phyloP scores from a whole-genome alignment of 2,888 invertebrate genomes.

The Lithophane semibrunnea region DNA sequence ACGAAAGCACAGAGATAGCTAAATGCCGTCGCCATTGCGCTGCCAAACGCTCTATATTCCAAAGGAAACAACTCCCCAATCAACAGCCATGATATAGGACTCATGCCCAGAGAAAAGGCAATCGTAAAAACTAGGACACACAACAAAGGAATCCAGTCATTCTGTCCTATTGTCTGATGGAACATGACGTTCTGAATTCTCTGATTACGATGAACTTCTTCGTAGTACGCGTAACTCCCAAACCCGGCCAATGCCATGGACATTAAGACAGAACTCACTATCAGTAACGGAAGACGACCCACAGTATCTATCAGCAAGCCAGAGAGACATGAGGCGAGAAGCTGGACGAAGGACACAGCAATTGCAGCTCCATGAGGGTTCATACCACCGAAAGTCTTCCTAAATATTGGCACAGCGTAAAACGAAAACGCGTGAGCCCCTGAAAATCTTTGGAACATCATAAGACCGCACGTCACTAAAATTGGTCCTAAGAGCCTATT shows the following conservation, averaged over 20 bases:
- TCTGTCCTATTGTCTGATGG: conserved; percentile 90
- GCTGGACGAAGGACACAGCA: conserved; percentile 95
- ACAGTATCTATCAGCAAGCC: conserved; percentile 96
- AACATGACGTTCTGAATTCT: conserved; percentile 88
- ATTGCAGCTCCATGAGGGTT: conserved; percentile 96
- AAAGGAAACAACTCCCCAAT: conserved; percentile 96
- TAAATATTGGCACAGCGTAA: conserved; percentile 96
- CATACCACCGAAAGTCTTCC: conserved; percentile 95
- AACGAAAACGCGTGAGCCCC: conserved; percentile 96
- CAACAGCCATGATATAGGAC: conserved; percentile 96
- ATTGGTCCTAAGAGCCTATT: conserved; percentile 92
- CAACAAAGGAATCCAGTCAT: conserved; percentile 95
- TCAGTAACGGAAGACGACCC: conserved; percentile 95
- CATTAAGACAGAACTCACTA: conserved; percentile 96
- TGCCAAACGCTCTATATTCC: conserved; percentile 96
- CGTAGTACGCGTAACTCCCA: conserved; percentile 96
- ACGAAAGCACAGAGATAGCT: conserved; percentile 96
- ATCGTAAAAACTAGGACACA: conserved; percentile 96
- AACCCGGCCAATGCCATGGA: conserved; percentile 96
- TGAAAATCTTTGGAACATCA: conserved; percentile 96
- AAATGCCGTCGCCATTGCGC: conserved; percentile 96
- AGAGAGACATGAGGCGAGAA: conserved; percentile 95
- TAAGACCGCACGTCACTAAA: conserved; percentile 95
- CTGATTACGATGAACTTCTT: conserved; percentile 91
- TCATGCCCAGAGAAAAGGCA: conserved; percentile 96